phyloP scores from a whole-genome alignment of 1,140 invertebrate species.

The Penaeus indicus region DNA sequence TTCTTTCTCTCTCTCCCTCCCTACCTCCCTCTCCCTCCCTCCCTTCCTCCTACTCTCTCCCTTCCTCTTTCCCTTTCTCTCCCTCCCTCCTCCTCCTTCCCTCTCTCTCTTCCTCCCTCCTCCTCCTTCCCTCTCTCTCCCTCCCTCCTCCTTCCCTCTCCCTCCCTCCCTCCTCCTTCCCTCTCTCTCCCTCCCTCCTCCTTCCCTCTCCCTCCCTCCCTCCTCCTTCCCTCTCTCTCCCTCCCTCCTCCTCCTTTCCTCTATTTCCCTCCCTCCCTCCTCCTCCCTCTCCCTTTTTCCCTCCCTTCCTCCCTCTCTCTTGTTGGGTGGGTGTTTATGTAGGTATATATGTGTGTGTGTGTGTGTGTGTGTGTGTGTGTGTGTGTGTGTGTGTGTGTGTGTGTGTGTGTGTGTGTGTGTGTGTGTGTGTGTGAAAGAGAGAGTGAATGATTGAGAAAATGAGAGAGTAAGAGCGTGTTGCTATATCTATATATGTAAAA shows the following conservation, averaged over 20 bases:
- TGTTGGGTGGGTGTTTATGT: background rate
- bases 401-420: background rate
- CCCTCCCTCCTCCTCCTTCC: too few relatives aligned
- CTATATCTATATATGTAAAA: too few relatives aligned
- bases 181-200: background rate
- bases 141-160: background rate
- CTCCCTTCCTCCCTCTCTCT: background rate
- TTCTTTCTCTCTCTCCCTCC: too few relatives aligned
- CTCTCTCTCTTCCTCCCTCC: too few relatives aligned
- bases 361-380: conserved; percentile 19
- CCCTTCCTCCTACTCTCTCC: too few relatives aligned
- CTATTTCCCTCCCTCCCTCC: background rate
- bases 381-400: background rate
- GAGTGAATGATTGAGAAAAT: too few relatives aligned
- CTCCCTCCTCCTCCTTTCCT: background rate
- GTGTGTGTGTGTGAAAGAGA: conserved; percentile 11
- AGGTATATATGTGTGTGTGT: background rate
- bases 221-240: too few relatives aligned
- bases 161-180: background rate
- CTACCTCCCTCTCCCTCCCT: too few relatives aligned
- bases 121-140: too few relatives aligned
- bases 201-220: background rate
- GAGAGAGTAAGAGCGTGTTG: too few relatives aligned
- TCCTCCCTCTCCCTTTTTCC: background rate
- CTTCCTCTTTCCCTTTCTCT: too few relatives aligned